Percentiles rank a stretch among this genome's conserved stretches.
These are phyloP conservation scores for Podiceps cristatus DNA, from an alignment of 2,113 vertebrate genomes.

Conservation along the genomic window DNA sequence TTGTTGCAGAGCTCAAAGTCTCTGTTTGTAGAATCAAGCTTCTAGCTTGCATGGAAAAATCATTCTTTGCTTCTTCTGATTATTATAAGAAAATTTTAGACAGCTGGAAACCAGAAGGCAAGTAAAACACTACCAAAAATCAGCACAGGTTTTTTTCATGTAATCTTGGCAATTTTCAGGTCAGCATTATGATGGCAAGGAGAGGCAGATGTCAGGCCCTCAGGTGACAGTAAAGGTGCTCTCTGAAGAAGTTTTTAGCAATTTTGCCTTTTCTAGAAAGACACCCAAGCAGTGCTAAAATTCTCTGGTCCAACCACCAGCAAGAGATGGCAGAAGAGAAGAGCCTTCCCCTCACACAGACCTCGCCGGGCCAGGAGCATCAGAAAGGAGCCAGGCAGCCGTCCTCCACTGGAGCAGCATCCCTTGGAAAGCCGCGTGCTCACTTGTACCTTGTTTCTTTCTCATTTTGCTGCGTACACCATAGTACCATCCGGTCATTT, in stretches of 20 bases:
- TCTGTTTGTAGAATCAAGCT: not conserved
- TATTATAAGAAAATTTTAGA: not conserved
- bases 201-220: not conserved
- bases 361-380: rapidly evolving
- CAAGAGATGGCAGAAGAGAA: not conserved
- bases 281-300: not conserved
- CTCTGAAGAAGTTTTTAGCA: not conserved
- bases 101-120: not conserved
- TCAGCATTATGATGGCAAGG: not conserved
- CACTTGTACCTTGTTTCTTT: not conserved
- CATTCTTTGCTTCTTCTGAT: not conserved
- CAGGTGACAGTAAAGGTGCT: not conserved
- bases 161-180: not conserved
- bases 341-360: not conserved
- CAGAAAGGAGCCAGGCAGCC: not conserved
- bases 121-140: not conserved
- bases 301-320: not conserved
- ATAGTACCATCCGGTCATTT: not conserved
- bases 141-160: not conserved
- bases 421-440: not conserved
- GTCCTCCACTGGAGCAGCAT: not conserved
- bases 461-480: not conserved
- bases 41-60: not conserved
- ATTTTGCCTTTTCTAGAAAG: not conserved
- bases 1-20: not conserved